Evolutionary conservation across 2,797 vertebrate species (phyloP), one percentile per base, ranked within the genome.

Genomic region (Microctenopoma lineatum): DNA sequence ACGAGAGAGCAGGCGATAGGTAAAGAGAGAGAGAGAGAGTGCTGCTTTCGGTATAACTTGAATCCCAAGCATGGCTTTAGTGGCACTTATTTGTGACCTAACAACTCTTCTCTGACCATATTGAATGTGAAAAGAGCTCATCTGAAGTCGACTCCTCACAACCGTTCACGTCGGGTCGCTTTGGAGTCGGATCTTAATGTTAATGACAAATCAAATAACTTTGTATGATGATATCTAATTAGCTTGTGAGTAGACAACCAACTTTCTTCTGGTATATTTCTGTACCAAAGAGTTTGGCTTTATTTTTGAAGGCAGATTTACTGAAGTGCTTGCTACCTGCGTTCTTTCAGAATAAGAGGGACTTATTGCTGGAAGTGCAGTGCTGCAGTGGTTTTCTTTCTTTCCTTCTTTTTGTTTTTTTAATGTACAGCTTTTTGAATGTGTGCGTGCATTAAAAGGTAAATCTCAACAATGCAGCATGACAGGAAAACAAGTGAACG

Each of bases 91-190:
- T 76, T 84, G 83, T 88, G 84, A 92, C 86, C 75, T 70, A 76
- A 85, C 84, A 69, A 81, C 90, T 87, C 87, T 89, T 89, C 92
- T 96, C 95, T 96, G 97, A 98, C 96, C 94, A 94, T 96, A 96
- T 95, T 98, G 97, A 99, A 97, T 99, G 97, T 98, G 96, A 95
- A 91, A 92, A 90, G 81, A 92, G 96, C 94, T 91, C 89, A 89
- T 94, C 95, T 79, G 92, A 95, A 94, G 94, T 89, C 87, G 90
- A 94, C 94, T 88, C 94, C 93, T 90, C 0, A 91, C 92, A 87
- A 94, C 77, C 77, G 70, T 74, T 88, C 74, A 70, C 34, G 55
- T 59, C 25, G 63, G 73, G 83, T 89, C 70, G 29, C 89, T 89
- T 89, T 46, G 77, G 95, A 94, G 94, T 91, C 86, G 84, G 92